These are phyloP conservation scores for Capromys pilorides DNA, from an alignment of 2,797 vertebrate species.

Conservation along the genomic window DNA sequence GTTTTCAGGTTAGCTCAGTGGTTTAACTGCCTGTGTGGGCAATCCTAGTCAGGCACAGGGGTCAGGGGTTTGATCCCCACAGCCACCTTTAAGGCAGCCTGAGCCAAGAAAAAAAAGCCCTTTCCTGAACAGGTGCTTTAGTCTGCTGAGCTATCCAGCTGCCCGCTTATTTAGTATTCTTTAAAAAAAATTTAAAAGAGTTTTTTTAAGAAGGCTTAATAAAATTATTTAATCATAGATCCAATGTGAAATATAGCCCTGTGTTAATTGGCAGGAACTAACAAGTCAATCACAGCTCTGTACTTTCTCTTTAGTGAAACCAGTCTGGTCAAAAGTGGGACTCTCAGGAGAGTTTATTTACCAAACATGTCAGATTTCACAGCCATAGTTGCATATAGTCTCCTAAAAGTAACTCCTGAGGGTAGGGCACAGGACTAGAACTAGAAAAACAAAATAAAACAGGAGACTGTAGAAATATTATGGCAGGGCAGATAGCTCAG, in stretches of 20 bases:
- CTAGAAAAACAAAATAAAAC: slow-evolving; percentile 3
- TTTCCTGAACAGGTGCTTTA: too few relatives aligned
- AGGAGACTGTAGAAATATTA: neutral
- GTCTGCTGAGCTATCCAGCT: too few relatives aligned
- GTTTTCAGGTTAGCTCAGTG: too few relatives aligned
- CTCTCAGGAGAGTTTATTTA: neutral
- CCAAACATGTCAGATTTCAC: slow-evolving; percentile 55
- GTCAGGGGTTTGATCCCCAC: too few relatives aligned
- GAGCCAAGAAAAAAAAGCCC: too few relatives aligned
- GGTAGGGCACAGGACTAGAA: neutral
- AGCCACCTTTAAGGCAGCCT: too few relatives aligned
- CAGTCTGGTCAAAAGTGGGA: slow-evolving; percentile 11
- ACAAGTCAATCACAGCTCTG: slow-evolving; percentile 27
- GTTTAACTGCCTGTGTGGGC: too few relatives aligned
- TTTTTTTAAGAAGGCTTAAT: slow-evolving; percentile 46
- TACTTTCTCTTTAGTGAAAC: slow-evolving; percentile 60
- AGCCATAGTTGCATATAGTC: slow-evolving; percentile 26
- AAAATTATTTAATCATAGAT: slow-evolving; percentile 72
- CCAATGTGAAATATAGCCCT: slow-evolving; percentile 60
- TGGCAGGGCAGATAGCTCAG: too few relatives aligned
- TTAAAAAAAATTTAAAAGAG: too few relatives aligned
- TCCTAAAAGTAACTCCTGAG: neutral
- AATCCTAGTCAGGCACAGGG: too few relatives aligned
- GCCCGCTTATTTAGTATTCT: too few relatives aligned
- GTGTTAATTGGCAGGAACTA: slow-evolving; percentile 60